phyloP scores from a whole-genome alignment of 2,797 vertebrate species.

The Melanotaenia boesemani region DNA sequence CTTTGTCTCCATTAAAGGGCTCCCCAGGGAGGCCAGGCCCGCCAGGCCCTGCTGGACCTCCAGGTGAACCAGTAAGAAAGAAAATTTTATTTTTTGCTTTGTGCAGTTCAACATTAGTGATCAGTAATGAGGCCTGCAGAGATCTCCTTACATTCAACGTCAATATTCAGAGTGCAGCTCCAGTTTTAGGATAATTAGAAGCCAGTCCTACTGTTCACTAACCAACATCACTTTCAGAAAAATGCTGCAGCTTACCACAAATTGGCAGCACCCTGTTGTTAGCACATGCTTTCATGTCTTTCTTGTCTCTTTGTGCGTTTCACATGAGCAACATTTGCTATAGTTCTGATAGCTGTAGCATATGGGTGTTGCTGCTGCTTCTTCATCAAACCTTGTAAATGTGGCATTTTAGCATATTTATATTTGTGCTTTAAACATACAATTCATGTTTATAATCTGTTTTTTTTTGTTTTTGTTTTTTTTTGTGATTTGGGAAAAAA shows the following conservation, averaged over 20 bases:
- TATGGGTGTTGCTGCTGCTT: slow-evolving; percentile 6
- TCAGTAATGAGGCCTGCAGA: slow-evolving; percentile 20
- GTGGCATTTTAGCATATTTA: slow-evolving; percentile 20
- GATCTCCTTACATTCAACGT: slow-evolving; percentile 28
- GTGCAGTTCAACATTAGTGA: slow-evolving; percentile 32
- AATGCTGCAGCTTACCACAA: slow-evolving; percentile 38
- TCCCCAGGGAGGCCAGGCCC: slow-evolving; percentile 90
- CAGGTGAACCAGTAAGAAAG: slow-evolving; percentile 93
- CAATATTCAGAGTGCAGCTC: slow-evolving; percentile 22
- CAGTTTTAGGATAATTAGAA: slow-evolving; percentile 46
- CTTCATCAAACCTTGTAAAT: slow-evolving; percentile 40
- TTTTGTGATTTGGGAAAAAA: slow-evolving; percentile 26
- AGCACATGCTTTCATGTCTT: slow-evolving; percentile 36
- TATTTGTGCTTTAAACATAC: slow-evolving; percentile 30
- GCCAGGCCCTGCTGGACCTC: slow-evolving; percentile 92
- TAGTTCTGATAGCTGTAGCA: slow-evolving; percentile 8
- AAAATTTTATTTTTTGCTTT: slow-evolving; percentile 32
- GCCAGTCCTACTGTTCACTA: slow-evolving; percentile 25
- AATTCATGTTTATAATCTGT: slow-evolving; percentile 25
- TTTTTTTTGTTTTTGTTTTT: not conserved
- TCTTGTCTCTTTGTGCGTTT: slow-evolving; percentile 39
- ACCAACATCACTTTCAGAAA: slow-evolving; percentile 33
- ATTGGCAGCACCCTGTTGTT: slow-evolving; percentile 47
- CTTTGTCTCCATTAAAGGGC: slow-evolving; percentile 87
- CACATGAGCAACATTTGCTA: slow-evolving; percentile 27